Base-by-base conservation (phyloP, 1,140 invertebrate genomes). In the Telenomus remus region DNA sequence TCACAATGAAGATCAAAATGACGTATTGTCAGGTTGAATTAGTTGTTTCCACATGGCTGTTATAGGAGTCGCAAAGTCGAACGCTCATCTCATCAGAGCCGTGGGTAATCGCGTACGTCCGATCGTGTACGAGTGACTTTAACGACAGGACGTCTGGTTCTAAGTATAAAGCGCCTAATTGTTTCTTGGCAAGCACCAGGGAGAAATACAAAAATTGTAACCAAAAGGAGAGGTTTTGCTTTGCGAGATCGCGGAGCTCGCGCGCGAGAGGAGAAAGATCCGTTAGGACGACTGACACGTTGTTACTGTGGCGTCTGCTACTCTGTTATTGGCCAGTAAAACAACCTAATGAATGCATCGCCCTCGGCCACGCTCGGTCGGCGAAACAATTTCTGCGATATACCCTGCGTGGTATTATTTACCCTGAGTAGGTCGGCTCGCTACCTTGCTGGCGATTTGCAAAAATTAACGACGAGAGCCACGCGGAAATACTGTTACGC, bases 241-340 rank as follows among this genome's bases (percentile, higher is more conserved):
- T 66, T 66, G 60, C 4, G 10, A 39, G 44, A 66, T 71, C 39
- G 55, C 56, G 34, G 13, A 7, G 56, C 46, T 57, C 46, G 42
- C 55, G 48, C 37, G 61, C 71, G 77, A 80, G 68, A 70, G 72
- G 70, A 81, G 77, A 69, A 82, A 82, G 82, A 81, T 68, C 86
- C 86, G 86, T 87, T 87, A 87, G 80, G 69, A 82, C 82, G 81
- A 84, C 86, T 87, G 84, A 84, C 85, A 83, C 80, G 86, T 85
- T 84, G 83, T 86, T 86, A 82, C 82, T 74, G 76, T 73, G 80
- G 77, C 82, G 78, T 82, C 80, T 81, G 66, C 63, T 76, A 78
- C 79, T 82, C 82, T 86, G 81, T 84, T 86, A 86, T 87, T 87
- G 81, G 84, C 80, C 78, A 80, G 85, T 84, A 83, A 88, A 86